Percentiles rank a stretch among this genome's conserved stretches.
These are phyloP conservation scores for Psylliodes chrysocephalus DNA, from an alignment of 2,888 invertebrate genomes.

Conservation along the genomic window DNA sequence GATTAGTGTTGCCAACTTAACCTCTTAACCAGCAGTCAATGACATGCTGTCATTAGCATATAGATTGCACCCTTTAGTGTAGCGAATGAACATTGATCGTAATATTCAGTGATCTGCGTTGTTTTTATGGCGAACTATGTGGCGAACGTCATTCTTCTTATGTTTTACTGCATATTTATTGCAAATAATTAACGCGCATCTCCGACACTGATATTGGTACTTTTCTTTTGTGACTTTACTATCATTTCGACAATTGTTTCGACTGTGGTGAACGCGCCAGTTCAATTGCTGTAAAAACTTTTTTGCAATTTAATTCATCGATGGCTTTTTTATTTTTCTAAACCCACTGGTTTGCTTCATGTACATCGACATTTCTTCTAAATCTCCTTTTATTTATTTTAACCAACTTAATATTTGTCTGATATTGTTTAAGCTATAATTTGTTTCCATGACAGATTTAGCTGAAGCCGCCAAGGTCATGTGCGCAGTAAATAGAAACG, in stretches of 20 bases:
- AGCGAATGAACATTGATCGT: conserved; percentile 57
- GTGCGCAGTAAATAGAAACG: too few species aligned
- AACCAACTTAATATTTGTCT: too few species aligned
- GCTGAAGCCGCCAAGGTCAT: too few species aligned
- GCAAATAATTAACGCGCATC: conserved; percentile 58
- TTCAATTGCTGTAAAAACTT: not conserved
- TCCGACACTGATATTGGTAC: conserved; percentile 29
- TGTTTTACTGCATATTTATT: conserved; percentile 61
- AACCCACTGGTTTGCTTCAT: too few species aligned
- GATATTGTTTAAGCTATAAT: too few species aligned
- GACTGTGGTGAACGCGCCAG: not conserved
- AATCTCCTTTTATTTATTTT: too few species aligned
- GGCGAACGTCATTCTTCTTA: conserved; percentile 55
- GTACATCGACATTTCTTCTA: too few species aligned
- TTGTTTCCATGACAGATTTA: too few species aligned
- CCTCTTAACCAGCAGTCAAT: conserved; percentile 58
- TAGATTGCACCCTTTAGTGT: conserved; percentile 63
- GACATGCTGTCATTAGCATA: conserved; percentile 61
- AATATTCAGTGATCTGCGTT: conserved; percentile 56
- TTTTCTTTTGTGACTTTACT: conserved; percentile 12
- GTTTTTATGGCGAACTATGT: conserved; percentile 56
- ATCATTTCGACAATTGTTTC: conserved; percentile 12
- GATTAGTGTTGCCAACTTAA: conserved; percentile 62
- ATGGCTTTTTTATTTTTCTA: too few species aligned
- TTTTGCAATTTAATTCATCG: not conserved